Evolutionary conservation across 1,140 invertebrate species (phyloP), one percentile per base, ranked within the genome.

Genomic region (Zaprionus camerounensis): DNA sequence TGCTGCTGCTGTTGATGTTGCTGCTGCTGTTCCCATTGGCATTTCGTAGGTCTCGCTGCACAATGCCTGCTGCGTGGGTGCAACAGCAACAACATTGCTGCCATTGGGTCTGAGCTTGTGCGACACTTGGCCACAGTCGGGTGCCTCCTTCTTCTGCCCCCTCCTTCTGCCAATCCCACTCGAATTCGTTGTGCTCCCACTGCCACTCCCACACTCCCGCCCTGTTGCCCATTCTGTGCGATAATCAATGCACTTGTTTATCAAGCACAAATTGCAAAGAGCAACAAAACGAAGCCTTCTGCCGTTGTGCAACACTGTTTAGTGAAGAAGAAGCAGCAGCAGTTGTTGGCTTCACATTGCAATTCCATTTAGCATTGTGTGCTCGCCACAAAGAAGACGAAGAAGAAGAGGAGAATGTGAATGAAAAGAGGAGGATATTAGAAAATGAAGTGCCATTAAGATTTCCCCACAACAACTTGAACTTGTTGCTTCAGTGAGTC

Each of bases 161-260:
- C 12, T n/a, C 4, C 44, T 20, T 20, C 46, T 41, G 12, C 17
- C 26, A 20, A 51, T 65, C 31, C 11, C 11, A 51, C 46, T 51
- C 46, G 46, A 12, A 22, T 24, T 22, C 46, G 46, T 24, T 24
- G 5, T 24, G 46, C 20, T 12, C 11, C 53, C 15, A 56, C 26
- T 55, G 22, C 15, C 11, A 1, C 51, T 41, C 46, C 34, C 34
- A 20, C 31, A 34, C 31, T 34, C 2, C 26, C 28, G 53, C 53
- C 26, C n/a, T 4, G 15, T 26, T 12, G 44, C 62, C 12, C 31
- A n/a, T 46, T 46, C 62, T 24, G 62, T 57, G 28, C 5, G 62
- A 49, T 72, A 72, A 72, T 66, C 63, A 58, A 58, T 67, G 71
- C 71, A 73, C 71, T 73, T 73, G 64, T 68, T 68, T 73, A 68